Percentiles rank a stretch among this genome's conserved stretches.
These are phyloP conservation scores for Heliocidaris tuberculata DNA, from an alignment of 35 echinoderm and acorn worm genomes.

Conservation along the genomic window DNA sequence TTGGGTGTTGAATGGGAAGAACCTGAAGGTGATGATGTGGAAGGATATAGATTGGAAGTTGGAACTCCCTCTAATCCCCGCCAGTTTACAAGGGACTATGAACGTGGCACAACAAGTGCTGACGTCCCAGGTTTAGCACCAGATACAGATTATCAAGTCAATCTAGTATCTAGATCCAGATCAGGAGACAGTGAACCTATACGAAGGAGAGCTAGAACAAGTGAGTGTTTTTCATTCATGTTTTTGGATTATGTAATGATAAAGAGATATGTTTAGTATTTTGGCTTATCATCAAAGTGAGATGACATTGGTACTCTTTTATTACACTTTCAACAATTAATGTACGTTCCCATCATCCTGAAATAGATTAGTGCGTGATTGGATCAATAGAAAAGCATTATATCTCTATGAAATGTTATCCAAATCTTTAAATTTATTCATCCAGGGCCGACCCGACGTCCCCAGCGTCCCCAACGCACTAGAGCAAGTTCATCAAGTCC, in stretches of 20 bases:
- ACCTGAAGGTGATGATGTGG: neutral
- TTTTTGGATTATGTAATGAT: too few relatives aligned
- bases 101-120: neutral
- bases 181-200: neutral
- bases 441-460: neutral
- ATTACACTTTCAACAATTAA: too few relatives aligned
- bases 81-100: neutral
- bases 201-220: neutral
- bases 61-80: neutral
- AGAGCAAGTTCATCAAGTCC: neutral
- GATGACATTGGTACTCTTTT: too few relatives aligned
- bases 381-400: too few relatives aligned
- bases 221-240: neutral
- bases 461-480: neutral
- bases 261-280: too few relatives aligned
- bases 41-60: neutral
- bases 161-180: neutral
- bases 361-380: too few relatives aligned
- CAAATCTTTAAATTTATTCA: neutral
- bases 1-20: neutral
- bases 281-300: too few relatives aligned
- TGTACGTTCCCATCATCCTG: too few relatives aligned
- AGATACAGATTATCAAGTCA: conserved; percentile 12
- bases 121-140: neutral
- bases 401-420: too few relatives aligned